Evolutionary conservation across 2,113 vertebrate genomes (phyloP).

Genomic region (Pantherophis guttatus): DNA sequence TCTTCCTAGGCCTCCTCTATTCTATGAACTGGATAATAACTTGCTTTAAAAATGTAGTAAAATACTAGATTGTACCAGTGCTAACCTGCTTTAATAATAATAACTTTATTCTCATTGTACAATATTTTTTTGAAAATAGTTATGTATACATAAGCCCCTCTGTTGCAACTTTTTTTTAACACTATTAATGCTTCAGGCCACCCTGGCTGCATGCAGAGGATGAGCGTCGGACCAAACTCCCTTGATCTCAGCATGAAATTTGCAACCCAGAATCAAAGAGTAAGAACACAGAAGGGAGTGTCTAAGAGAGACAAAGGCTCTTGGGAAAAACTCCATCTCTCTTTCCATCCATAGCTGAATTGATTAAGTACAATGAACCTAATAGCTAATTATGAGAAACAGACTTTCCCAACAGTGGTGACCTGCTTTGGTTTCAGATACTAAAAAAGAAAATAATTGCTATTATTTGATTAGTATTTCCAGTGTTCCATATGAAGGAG

Average conservation of each 20-base stretch:
- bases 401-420: not conserved
- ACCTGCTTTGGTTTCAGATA: slow-evolving; percentile 8
- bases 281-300: slow-evolving; percentile 22
- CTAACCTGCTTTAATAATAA: too few species aligned
- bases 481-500: not conserved
- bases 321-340: slow-evolving; percentile 29
- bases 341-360: slow-evolving; percentile 41
- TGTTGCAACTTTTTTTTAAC: not conserved
- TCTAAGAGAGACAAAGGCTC: slow-evolving; percentile 29
- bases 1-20: not conserved
- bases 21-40: not conserved
- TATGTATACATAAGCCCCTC: not conserved
- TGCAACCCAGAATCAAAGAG: slow-evolving; percentile 29
- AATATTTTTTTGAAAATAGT: not conserved
- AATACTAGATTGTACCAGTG: too few species aligned
- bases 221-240: not conserved
- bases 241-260: slow-evolving; percentile 14
- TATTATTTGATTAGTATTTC: slow-evolving; percentile 28
- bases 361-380: slow-evolving; percentile 38
- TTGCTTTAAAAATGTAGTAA: not conserved
- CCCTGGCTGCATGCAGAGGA: not conserved
- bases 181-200: slow-evolving; percentile 20
- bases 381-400: not conserved
- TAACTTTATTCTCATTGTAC: too few species aligned
- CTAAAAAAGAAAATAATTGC: not conserved